Base-by-base conservation (phyloP, 2,113 vertebrate species). In the Sylvilagus bachmani region DNA sequence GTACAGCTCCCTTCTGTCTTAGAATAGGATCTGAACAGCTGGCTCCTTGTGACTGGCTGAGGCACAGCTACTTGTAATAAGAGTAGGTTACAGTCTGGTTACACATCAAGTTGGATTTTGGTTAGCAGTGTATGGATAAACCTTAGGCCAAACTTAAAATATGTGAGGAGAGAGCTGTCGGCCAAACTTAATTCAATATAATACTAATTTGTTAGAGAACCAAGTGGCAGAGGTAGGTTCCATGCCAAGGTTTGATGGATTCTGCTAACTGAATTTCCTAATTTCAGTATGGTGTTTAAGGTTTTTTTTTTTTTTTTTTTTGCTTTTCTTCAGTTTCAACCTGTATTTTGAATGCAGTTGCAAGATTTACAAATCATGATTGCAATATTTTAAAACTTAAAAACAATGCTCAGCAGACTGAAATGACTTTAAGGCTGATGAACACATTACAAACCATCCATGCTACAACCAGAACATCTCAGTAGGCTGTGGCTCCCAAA, bases 321-420 rank as follows among this genome's bases (percentile, higher is more conserved):
- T 49, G n/a, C 74, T 87, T 87, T 17, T 89, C 29, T 89, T 93
- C 36, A 73, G 33, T 58, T 94, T 92, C 94, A 92, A 89, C 12
- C 51, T 53, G 3, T 82, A 11, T 87, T 91, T 79, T 91, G 55
- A 90, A 93, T 16, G 92, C 33, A 51, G 27, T 71, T 89, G 36
- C 71, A 91, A 77, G 62, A 61, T 83, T 87, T 77, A 80, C 24
- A 86, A 88, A 86, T 83, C 55, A 89, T 83, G 66, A 89, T 0
- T 80, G 71, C 91, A 94, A 79, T 84, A 93, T 38, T 86, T 89
- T 77, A 87, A 87, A 67, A 83, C n/a, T 86, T 93, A 29, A 84
- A 91, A 86, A 89, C 31, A 83, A 67, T 80, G 36, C 67, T 62
- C 25, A 49, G 10, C 5, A 71, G 61, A 66, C 64, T 80, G 86